Evolutionary conservation across 1,140 invertebrate genomes (phyloP), one percentile per base, ranked within the genome.

Genomic region (Drosophila leontia): DNA sequence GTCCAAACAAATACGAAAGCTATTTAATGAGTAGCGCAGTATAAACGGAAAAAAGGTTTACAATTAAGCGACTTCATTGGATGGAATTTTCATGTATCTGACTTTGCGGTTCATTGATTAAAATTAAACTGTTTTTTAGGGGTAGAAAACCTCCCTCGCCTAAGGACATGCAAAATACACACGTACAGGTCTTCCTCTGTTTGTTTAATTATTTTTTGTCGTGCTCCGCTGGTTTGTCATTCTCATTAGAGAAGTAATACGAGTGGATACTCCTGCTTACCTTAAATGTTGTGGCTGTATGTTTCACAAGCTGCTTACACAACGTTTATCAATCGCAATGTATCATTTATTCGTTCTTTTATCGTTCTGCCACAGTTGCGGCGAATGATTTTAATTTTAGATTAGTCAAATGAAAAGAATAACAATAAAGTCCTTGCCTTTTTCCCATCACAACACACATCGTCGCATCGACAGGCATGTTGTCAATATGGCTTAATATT

Each of bases 31-130:
- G 48, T 34, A 37, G 35, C 51, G 37, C 15, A 42, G 17, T 53
- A 50, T 37, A 67, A 44, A 51, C 39, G 61, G 57, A 70, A 81
- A 81, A 84, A 84, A 75, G 62, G 86, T 67, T 88, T 68, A 84
- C 77, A 80, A 88, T 88, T 87, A 80, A 75, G 26, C 58, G 60
- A 34, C 48, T 67, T 78, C 39, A 78, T 75, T 71, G 60, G 70
- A 84, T 84, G 78, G 70, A 53, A 72, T 83, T 84, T 75, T 70
- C 57, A 57, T 83, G 69, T 81, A 81, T 88, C 78, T 80, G 56
- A 56, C 78, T 88, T 84, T 88, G 85, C 81, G 85, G 78, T 81
- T 90, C 85, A 90, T 85, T 90, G 85, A 90, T 85, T 90, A 82
- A 90, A 82, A 90, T 90, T 81, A 82, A 85, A 90, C 75, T 85